phyloP scores from a whole-genome alignment of 1,140 invertebrate species.

The Formica selysi region DNA sequence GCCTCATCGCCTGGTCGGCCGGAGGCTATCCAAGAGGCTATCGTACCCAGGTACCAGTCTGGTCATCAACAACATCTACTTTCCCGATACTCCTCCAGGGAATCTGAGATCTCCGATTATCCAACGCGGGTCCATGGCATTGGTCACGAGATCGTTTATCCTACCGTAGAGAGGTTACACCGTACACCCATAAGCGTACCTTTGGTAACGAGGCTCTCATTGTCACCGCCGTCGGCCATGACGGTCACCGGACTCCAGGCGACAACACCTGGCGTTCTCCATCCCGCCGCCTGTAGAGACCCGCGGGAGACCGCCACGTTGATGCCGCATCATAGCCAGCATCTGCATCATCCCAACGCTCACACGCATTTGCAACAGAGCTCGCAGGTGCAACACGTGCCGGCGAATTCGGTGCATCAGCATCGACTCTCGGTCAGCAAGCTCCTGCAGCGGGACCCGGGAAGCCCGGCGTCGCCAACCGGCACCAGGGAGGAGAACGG shows the following conservation, averaged over 20 bases:
- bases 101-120: conserved; percentile 78
- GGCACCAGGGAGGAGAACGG: conserved; percentile 73
- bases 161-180: conserved; percentile 80
- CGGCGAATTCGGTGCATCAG: conserved; percentile 77
- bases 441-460: conserved; percentile 78
- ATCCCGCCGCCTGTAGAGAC: conserved; percentile 79
- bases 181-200: conserved; percentile 81
- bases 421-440: conserved; percentile 82
- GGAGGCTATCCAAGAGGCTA: conserved; percentile 77
- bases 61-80: conserved; percentile 74
- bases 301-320: conserved; percentile 77
- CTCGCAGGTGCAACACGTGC: conserved; percentile 78
- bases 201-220: conserved; percentile 81
- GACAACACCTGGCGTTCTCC: conserved; percentile 76
- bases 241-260: conserved; percentile 79
- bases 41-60: conserved; percentile 78
- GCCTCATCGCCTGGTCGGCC: conserved; percentile 82
- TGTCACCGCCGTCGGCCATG: conserved; percentile 83
- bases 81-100: conserved; percentile 75
- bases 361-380: conserved; percentile 75
- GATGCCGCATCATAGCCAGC: conserved; percentile 74
- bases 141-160: conserved; percentile 79
- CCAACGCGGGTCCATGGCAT: conserved; percentile 70
- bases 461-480: conserved; percentile 74
- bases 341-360: conserved; percentile 73